These are phyloP conservation scores for Sminthurinus aureus DNA, from an alignment of 2,888 invertebrate genomes.

Conservation along the genomic window DNA sequence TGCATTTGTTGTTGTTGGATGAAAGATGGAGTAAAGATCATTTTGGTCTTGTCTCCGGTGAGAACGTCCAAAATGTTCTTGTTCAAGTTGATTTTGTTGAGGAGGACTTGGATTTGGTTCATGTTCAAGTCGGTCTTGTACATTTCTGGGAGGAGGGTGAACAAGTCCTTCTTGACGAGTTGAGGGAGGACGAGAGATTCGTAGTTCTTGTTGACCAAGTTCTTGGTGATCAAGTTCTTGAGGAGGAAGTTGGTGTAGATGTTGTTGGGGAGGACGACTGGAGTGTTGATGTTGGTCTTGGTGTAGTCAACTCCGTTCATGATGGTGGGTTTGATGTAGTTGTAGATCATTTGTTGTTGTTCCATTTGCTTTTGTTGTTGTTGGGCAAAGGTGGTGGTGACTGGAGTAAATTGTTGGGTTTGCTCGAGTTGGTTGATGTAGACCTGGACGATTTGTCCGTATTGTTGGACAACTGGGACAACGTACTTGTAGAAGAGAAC, in stretches of 20 bases:
- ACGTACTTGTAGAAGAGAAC: slow-evolving; percentile 48
- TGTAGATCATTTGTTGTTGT: slow-evolving; percentile 5
- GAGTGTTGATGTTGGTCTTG: background rate
- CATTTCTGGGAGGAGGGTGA: slow-evolving; percentile 4
- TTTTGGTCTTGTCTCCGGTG: slow-evolving; percentile 16
- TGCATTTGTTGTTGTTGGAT: background rate
- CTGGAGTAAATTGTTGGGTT: background rate
- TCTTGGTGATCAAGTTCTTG: background rate
- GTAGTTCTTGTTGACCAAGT: background rate
- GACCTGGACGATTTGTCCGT: background rate
- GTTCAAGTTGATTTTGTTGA: slow-evolving; percentile 4
- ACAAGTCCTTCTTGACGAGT: no score
- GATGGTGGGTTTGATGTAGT: no score
- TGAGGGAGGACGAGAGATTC: background rate
- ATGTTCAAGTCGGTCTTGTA: slow-evolving; percentile 3
- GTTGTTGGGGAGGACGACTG: background rate
- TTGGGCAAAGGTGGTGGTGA: background rate
- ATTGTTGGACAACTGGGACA: slow-evolving; percentile 33
- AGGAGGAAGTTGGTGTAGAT: background rate
- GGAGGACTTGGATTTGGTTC: background rate
- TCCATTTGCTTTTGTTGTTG: slow-evolving; percentile 3
- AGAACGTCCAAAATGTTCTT: slow-evolving; percentile 18
- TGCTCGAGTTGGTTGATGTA: background rate
- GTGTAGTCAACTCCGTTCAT: background rate
- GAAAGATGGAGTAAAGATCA: background rate